Evolutionary conservation across 2,888 invertebrate species (phyloP).

Genomic region (Tetramorium bicarinatum): DNA sequence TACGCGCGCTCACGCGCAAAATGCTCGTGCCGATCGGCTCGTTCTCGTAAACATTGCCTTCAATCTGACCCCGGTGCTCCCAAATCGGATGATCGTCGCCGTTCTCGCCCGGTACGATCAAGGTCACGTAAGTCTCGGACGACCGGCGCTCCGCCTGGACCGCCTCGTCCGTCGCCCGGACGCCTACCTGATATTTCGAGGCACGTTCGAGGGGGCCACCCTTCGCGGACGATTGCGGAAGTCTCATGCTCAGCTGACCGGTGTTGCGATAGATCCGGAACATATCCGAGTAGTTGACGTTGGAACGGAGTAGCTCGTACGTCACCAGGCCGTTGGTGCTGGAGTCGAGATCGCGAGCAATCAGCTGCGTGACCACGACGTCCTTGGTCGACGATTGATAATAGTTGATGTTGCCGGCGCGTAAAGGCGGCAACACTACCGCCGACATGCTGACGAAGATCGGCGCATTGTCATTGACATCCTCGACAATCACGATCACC

Average conservation of each 20-base stretch:
- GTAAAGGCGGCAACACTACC: conserved; percentile 88
- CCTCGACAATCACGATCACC: conserved; percentile 97
- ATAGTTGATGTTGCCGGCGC: conserved; percentile 45
- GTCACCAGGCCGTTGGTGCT: conserved; percentile 97
- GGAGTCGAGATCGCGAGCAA: conserved; percentile 95
- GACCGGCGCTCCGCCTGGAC: conserved; percentile 95
- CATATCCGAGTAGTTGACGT: conserved; percentile 89
- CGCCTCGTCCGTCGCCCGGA: conserved; percentile 97
- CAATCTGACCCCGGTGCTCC: conserved; percentile 88
- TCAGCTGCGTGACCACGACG: conserved; percentile 91
- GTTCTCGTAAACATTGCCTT: conserved; percentile 95
- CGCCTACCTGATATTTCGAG: conserved; percentile 93
- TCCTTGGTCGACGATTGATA: conserved; percentile 87
- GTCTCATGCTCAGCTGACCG: conserved; percentile 88
- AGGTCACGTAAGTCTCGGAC: conserved; percentile 94
- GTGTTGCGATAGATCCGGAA: conserved; percentile 94
- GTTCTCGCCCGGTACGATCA: conserved; percentile 91
- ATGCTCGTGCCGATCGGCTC: conserved; percentile 95
- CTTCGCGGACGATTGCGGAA: conserved; percentile 87
- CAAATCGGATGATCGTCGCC: conserved; percentile 84
- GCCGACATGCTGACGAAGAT: conserved; percentile 97
- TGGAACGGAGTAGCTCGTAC: conserved; percentile 92
- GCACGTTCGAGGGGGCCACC: conserved; percentile 87
- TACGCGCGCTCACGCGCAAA: conserved; percentile 92
- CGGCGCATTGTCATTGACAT: conserved; percentile 97